Evolutionary conservation across 2,797 vertebrate genomes (phyloP).

Genomic region (Artibeus jamaicensis): DNA sequence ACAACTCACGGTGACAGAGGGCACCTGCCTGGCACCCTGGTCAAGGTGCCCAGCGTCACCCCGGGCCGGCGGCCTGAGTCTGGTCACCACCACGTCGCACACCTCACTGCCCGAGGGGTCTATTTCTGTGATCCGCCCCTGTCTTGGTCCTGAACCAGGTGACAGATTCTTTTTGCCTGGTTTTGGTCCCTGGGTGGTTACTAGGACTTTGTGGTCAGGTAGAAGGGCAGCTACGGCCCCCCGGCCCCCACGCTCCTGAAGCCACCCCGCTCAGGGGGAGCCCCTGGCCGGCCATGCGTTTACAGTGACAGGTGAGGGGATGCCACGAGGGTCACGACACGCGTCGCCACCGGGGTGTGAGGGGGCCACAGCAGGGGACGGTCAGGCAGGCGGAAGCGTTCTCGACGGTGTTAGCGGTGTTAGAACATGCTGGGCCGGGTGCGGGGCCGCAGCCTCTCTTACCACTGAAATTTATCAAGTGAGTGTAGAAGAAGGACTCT

Average conservation of each 20-base stretch:
- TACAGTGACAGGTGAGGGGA: neutral
- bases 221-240: neutral
- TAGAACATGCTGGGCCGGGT: slow-evolving; percentile 83
- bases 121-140: neutral
- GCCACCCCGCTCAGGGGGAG: neutral
- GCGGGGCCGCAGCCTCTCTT: slow-evolving; percentile 83
- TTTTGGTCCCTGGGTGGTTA: neutral
- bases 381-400: slow-evolving; percentile 82
- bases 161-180: neutral
- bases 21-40: neutral
- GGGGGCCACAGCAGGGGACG: slow-evolving; percentile 57
- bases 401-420: slow-evolving; percentile 81
- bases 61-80: neutral
- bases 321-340: slow-evolving; percentile 47
- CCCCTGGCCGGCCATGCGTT: neutral
- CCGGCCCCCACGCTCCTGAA: neutral
- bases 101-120: fast-evolving
- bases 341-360: slow-evolving; percentile 52
- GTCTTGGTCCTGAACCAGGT: neutral
- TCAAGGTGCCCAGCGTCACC: neutral
- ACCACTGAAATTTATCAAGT: slow-evolving; percentile 99
- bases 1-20: fast-evolving
- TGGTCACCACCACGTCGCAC: neutral
- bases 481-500: slow-evolving; percentile 99
- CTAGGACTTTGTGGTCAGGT: neutral